Evolutionary conservation across 53 echinoderm and acorn worm species (phyloP).

Genomic region (Arbacia lixula): DNA sequence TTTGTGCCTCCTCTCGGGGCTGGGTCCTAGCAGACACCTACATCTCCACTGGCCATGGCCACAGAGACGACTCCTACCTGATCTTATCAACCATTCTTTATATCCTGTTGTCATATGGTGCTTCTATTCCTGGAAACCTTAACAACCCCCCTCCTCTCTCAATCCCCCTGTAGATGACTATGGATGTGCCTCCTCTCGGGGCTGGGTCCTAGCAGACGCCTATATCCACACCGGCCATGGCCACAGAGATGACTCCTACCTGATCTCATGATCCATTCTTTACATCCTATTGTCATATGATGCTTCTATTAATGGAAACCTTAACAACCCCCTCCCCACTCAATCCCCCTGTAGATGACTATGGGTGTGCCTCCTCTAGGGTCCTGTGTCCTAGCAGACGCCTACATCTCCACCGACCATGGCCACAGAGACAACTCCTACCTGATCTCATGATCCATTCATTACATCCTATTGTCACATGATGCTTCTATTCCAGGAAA

Average conservation of each 20-base stretch:
- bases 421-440: conserved; percentile 90
- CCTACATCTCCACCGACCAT: conserved; percentile 83
- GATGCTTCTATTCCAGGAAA: no score
- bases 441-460: no score
- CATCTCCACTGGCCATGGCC: conserved; percentile 87
- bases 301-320: no score
- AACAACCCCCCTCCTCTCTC: no score
- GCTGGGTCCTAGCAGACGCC: conserved; percentile 84
- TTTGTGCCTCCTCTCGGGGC: conserved; percentile 74
- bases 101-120: no score
- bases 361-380: conserved; percentile 62
- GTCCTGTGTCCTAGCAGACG: conserved; percentile 83
- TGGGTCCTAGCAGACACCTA: conserved; percentile 84
- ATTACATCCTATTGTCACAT: no score
- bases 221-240: conserved; percentile 89
- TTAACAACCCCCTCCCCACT: no score
- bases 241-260: conserved; percentile 89
- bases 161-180: conserved; percentile 16
- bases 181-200: conserved; percentile 66
- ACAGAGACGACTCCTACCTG: conserved; percentile 89
- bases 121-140: no score
- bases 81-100: no score
- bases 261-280: no score
- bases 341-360: conserved; percentile 14
- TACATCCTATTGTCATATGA: no score